phyloP scores from a whole-genome alignment of 2,888 invertebrate genomes.

The Azorinus chamasolen region DNA sequence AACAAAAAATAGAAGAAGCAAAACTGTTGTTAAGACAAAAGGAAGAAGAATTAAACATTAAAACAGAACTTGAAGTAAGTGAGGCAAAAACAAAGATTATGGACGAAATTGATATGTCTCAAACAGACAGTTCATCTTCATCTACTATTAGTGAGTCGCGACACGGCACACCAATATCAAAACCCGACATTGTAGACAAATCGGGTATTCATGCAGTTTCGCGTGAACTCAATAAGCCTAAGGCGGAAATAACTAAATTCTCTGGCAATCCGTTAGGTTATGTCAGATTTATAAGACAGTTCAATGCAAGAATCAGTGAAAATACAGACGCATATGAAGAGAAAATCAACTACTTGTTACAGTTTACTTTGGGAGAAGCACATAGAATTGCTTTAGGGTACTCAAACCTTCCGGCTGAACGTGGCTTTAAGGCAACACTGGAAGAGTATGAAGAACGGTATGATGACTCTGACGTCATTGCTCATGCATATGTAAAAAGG shows the following conservation, averaged over 20 bases:
- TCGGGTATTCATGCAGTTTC: too few relatives aligned
- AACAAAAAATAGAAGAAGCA: slow-evolving; percentile 3
- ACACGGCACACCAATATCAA: too few relatives aligned
- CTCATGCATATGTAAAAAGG: slow-evolving; percentile 23
- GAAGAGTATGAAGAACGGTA: slow-evolving; percentile 35
- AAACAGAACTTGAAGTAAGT: slow-evolving; percentile 6
- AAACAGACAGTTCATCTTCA: too few relatives aligned
- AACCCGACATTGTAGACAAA: not conserved
- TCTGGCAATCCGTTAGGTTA: not conserved
- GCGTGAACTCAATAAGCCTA: not conserved
- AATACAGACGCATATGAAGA: slow-evolving; percentile 3
- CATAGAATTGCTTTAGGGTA: slow-evolving; percentile 5
- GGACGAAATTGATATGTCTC: too few relatives aligned
- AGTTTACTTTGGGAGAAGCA: not conserved
- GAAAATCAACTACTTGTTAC: slow-evolving; percentile 1
- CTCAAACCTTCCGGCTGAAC: slow-evolving; percentile 4
- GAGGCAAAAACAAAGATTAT: too few relatives aligned
- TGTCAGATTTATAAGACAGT: not conserved
- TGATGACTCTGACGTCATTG: slow-evolving; percentile 43
- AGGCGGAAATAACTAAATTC: not conserved
- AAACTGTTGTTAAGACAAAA: not conserved
- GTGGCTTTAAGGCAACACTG: slow-evolving; percentile 19
- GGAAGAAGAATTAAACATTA: not conserved
- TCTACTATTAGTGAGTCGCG: too few relatives aligned
- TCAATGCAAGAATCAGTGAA: not conserved